phyloP scores from a whole-genome alignment of 2,797 vertebrate genomes.

The Chaetophractus vellerosus region DNA sequence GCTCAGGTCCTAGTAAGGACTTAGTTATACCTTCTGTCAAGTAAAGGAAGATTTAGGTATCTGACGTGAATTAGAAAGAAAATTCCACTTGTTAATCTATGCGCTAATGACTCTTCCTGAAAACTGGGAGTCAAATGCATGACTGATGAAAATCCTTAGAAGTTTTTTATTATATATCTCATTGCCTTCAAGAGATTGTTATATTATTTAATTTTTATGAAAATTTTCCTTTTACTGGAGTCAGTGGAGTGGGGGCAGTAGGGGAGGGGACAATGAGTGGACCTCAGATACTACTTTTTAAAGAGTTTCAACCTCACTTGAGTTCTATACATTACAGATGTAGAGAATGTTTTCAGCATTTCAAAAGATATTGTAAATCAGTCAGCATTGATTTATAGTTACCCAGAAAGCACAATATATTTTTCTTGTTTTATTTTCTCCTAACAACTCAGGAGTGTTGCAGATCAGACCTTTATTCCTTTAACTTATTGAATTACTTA shows the following conservation, averaged over 20 bases:
- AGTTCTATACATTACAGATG: neutral
- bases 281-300: neutral
- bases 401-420: neutral
- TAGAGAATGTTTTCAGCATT: neutral
- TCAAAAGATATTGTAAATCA: neutral
- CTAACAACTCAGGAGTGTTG: neutral
- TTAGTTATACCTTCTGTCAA: neutral
- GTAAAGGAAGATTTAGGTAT: neutral
- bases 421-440: neutral
- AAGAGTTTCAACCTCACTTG: neutral
- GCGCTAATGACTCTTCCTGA: neutral
- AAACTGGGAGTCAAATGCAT: neutral
- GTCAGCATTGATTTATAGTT: neutral
- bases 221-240: neutral
- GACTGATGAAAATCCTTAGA: neutral
- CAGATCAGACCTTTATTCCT: neutral
- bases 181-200: neutral
- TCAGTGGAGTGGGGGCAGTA: neutral
- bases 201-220: neutral
- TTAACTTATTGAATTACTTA: slow-evolving; percentile 43
- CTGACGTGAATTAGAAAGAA: neutral
- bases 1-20: neutral
- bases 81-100: neutral
- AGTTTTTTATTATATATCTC: neutral
- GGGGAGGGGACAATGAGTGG: neutral